These are phyloP conservation scores for Marmota monax DNA, from an alignment of 2,113 vertebrate genomes.

Conservation along the genomic window DNA sequence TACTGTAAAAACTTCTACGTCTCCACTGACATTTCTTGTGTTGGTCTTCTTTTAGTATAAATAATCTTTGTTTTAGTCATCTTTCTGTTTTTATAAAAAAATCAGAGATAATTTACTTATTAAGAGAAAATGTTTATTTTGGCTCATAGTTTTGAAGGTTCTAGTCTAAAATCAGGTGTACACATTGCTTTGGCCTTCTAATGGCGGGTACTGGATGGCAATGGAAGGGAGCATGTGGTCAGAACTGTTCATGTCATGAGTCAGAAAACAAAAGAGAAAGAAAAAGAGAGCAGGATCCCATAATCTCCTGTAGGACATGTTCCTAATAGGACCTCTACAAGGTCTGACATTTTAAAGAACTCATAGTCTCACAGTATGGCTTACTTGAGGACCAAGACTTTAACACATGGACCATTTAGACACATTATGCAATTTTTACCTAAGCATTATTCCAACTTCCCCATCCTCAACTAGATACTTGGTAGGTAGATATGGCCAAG, in stretches of 20 bases:
- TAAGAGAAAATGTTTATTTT: not conserved
- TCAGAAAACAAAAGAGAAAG: not conserved
- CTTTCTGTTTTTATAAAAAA: not conserved
- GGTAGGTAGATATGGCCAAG: not conserved
- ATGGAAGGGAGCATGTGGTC: not conserved
- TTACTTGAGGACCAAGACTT: not conserved
- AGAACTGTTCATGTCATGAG: not conserved
- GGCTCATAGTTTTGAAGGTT: not conserved
- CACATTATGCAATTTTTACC: not conserved
- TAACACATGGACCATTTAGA: not conserved
- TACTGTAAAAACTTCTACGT: not conserved
- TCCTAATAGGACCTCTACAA: not conserved
- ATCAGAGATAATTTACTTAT: not conserved
- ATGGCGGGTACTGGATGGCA: not conserved
- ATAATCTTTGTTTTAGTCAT: not conserved
- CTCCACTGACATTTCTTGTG: not conserved
- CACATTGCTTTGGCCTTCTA: not conserved
- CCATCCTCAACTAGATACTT: accelerated
- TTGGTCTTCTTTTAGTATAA: not conserved
- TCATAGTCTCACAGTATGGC: too few relatives aligned
- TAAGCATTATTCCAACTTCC: not conserved
- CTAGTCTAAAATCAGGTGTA: not conserved
- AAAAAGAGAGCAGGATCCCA: not conserved
- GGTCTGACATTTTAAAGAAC: too few relatives aligned
- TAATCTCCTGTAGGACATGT: not conserved